A percentile compares a stretch with the other conserved stretches of the same genome.
Evolutionary conservation across 2,113 vertebrate genomes (phyloP).

Genomic region (Peromyscus polionotus): DNA sequence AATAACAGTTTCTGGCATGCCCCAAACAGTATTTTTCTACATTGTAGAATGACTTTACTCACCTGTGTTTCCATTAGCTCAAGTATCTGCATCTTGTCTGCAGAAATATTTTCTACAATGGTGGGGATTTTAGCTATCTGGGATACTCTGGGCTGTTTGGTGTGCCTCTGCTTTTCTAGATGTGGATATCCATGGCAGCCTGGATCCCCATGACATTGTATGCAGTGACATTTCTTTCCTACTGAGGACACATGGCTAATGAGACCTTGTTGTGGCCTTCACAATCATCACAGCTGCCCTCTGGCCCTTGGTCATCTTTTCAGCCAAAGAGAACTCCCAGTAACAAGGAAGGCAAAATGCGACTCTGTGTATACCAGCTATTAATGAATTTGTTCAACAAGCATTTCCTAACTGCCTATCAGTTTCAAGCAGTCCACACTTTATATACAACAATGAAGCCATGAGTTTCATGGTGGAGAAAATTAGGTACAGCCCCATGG

Average conservation of each 20-base stretch:
- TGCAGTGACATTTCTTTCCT: background rate
- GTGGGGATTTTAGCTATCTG: background rate
- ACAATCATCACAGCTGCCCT: constrained; percentile 47
- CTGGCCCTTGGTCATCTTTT: constrained; percentile 44
- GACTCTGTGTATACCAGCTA: background rate
- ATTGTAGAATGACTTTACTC: background rate
- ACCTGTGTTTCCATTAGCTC: background rate
- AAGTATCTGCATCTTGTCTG: background rate
- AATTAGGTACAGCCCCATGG: background rate
- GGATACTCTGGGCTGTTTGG: background rate
- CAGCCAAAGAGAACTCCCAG: constrained; percentile 25
- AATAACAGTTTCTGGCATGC: background rate
- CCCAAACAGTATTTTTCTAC: constrained; percentile 39
- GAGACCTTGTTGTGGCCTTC: constrained; percentile 45
- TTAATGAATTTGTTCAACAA: constrained; percentile 26
- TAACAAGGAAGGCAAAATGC: background rate
- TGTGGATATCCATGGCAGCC: background rate
- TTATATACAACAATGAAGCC: background rate
- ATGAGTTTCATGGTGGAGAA: constrained; percentile 29
- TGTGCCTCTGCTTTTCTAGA: background rate
- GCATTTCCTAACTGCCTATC: background rate
- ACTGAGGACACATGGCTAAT: constrained; percentile 38
- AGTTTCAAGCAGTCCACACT: background rate
- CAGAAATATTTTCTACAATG: background rate
- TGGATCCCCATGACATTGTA: background rate